Conservation (phyloP, 1,140 invertebrate genomes). For the Drosophila ohnishii region DNA sequence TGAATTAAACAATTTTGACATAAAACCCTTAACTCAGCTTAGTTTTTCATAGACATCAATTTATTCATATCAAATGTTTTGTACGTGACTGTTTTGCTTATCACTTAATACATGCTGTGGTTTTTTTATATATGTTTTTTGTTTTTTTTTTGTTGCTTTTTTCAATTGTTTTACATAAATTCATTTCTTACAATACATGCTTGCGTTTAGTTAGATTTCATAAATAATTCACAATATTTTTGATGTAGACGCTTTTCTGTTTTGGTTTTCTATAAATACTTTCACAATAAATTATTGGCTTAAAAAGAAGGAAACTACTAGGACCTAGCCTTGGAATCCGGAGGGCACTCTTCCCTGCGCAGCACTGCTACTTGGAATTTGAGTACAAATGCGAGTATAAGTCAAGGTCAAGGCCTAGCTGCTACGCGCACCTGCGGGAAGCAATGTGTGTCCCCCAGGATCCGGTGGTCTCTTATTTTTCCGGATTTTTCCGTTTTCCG, state of each 20-base stretch:
- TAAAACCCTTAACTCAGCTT: neutral
- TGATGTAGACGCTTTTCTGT: constrained; percentile 15
- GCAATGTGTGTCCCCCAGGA: neutral
- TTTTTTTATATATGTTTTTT: constrained; percentile 11
- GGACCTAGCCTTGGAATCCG: constrained; percentile 7
- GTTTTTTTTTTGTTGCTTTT: constrained; percentile 22
- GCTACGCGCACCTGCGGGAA: constrained; percentile 39
- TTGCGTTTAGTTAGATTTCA: constrained; percentile 56
- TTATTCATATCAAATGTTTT: constrained; percentile 55
- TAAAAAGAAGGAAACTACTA: constrained; percentile 31
- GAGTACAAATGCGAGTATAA: constrained; percentile 81
- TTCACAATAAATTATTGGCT: constrained; percentile 53
- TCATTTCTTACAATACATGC: constrained; percentile 52
- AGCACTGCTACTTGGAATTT: constrained; percentile 57
- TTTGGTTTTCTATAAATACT: constrained; percentile 47
- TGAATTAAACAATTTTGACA: neutral
- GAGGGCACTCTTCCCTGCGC: constrained; percentile 20
- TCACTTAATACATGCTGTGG: constrained; percentile 39
- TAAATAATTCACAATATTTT: constrained; percentile 62
- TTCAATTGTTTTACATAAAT: constrained; percentile 55
- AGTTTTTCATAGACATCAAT: constrained; percentile 52
- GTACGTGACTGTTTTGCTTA: constrained; percentile 25
- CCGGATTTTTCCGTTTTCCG: constrained; percentile 9
- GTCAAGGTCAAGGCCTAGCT: constrained; percentile 59
- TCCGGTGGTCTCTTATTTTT: constrained; percentile 1